Evolutionary conservation across 1,140 invertebrate genomes (phyloP), one percentile per base, ranked within the genome.

Genomic region (Drosophila neocordata): DNA sequence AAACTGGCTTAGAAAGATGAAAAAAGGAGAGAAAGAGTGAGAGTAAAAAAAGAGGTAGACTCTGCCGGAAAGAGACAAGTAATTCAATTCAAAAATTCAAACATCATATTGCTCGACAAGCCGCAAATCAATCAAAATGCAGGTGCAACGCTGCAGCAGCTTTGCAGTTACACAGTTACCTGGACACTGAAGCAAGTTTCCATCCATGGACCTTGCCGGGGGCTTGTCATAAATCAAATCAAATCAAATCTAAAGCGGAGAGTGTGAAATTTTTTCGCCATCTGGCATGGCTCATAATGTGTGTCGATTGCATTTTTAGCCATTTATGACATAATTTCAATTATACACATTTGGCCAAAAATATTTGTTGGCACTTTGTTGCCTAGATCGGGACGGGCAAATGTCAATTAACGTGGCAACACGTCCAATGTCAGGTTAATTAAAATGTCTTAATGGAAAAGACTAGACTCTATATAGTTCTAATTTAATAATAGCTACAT

Each of bases 281-380:
- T 76, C 66, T 76, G 72, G 72, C 57, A 55, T 66, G 59, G 68
- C 58, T 76, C 60, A 57, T 62, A 69, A 73, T 82, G 73, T 75
- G 67, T 72, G 70, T 79, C 77, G 78, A 22, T 62, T 48, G 66
- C 83, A 85, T 88, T 85, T 85, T 78, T 79, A 76, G 69, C 82
- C 83, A 85, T 85, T 85, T 85, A 85, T 85, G 82, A 88, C 83
- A 88, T 85, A 87, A 85, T 85, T 88, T 85, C 82, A 85, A 85
- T 85, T 87, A 85, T 60, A 67, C 82, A 65, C 73, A 88, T 85
- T 82, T 85, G 83, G 83, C 74, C 65, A 82, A 85, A 73, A 85
- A 79, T 85, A 88, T 85, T 88, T 85, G 83, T 82, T 82, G 75
- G 62, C 82, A 82, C 82, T 88, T 82, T 75, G 62, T 63, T 67